Evolutionary conservation across 2,113 vertebrate genomes (phyloP), one percentile per base, ranked within the genome.

Genomic region (Eclectus roratus): DNA sequence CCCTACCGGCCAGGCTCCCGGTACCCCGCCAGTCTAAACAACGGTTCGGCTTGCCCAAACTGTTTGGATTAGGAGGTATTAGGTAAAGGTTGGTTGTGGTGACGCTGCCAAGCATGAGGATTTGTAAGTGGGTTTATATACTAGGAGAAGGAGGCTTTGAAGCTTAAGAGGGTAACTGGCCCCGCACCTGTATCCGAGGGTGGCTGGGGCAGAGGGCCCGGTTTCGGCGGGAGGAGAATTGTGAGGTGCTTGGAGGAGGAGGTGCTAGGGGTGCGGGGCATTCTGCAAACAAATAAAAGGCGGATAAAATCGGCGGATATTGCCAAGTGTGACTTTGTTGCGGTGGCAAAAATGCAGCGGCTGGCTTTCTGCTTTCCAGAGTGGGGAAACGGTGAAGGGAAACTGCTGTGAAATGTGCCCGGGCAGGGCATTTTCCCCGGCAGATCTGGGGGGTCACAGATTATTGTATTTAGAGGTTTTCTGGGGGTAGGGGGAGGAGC

Each of bases 11-110:
- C 61, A 2, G 88, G 71, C 41, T 80, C 23, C 68, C 86, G 17
- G 21, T 46, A 79, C 79, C 76, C 78, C 39, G 43, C 31, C 93
- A 92, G 81, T 88, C 94, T 95, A 96, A 97, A 96, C 94, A 96
- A 85, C 86, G 88, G 31, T 66, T 89, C 49, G 66, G 76, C 44
- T 66, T 61, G 89, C 70, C 80, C 92, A 89, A 71, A 93, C 70
- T 94, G 86, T 94, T 97, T 95, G 96, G 91, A 94, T 95, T 96
- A 89, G 44, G 77, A 91, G 85, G 94, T 84, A 65, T 95, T 92
- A 92, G 92, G 55, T 91, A 91, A 94, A 97, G 81, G 66, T 63
- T 81, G 92, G 63, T 88, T 96, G 88, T 73, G 50, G 74, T 84
- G 90, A 84, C 47, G 43, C 69, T 91, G 80, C 72, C 37, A 90